Base-by-base conservation (phyloP, 2,888 invertebrate species). In the Melanotus villosus region DNA sequence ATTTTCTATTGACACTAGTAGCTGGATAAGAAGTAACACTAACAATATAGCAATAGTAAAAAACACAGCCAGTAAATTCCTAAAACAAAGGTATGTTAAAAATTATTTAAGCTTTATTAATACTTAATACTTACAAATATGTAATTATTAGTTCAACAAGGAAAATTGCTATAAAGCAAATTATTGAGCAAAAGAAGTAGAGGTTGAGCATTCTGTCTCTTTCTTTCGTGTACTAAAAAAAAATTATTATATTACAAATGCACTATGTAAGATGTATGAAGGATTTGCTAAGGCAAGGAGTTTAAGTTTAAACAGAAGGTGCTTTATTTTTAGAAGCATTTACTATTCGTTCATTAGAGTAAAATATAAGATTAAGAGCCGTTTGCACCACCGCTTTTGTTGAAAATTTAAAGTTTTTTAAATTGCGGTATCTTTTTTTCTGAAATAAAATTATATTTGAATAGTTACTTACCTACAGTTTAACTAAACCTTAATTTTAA, bases 171-270 rank as follows among this genome's bases (percentile, higher is more conserved):
- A 90, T 76, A 80, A 93, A 91, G 76, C 95, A 89, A 72, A 92
- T 85, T 58, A 93, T 86, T 34, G 95, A 92, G 86, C 95, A 95
- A 73, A 92, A 87, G 86, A 95, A 95, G 83, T 97, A 96, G 14
- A 94, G 90, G 69, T 91, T 91, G 79, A 96, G 88, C 96, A 96
- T 96, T 76, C 90, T 88, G 86, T 97, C 96, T 65, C 91, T 90
- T 80, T 96, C 95, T 62, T 88, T 87, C 45, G 89, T 90, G 84
- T 95, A 97, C 96, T 96, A 89, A 65, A 87, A 87, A 78, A 75
- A 79, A 9, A 32, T 50, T 36, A 59, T 3, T 30, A 19, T 18
- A 23, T 50, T 23, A 50, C 4, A 26, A 26, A 12, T 7, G 7
- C 12, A 1, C 10, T 6, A 41, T 9, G 12, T 41, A 3, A 10